These are phyloP conservation scores for Andrena dorsata DNA, from an alignment of 2,888 invertebrate genomes.

Conservation along the genomic window DNA sequence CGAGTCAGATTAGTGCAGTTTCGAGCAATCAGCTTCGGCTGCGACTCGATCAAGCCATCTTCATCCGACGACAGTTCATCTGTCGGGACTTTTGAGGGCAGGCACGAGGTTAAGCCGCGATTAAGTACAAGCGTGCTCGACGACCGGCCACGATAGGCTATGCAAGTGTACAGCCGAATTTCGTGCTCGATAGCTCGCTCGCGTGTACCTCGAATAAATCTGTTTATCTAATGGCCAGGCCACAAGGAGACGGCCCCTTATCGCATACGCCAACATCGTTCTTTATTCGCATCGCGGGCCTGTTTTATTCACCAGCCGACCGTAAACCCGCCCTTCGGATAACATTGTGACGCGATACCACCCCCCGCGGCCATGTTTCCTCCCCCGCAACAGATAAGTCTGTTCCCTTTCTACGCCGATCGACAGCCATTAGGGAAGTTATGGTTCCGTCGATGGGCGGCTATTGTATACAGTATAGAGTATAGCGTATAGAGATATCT, in stretches of 20 bases:
- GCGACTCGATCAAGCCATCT: slow-evolving; percentile 4
- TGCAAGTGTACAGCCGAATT: slow-evolving; percentile 51
- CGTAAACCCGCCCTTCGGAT: slow-evolving; percentile 69
- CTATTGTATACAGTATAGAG: slow-evolving; percentile 19
- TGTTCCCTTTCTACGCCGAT: slow-evolving; percentile 42
- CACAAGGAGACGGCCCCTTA: slow-evolving; percentile 41
- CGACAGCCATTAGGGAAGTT: slow-evolving; percentile 47
- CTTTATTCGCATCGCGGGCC: slow-evolving; percentile 47
- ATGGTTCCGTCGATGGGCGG: slow-evolving; percentile 26
- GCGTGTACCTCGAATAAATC: slow-evolving; percentile 61
- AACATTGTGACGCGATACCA: slow-evolving; percentile 59
- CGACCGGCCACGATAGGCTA: slow-evolving; percentile 32
- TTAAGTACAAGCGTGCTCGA: slow-evolving; percentile 36
- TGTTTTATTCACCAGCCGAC: slow-evolving; percentile 56
- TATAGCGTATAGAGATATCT: too few relatives aligned
- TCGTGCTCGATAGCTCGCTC: slow-evolving; percentile 54
- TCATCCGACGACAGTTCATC: slow-evolving; percentile 31
- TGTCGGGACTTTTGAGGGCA: slow-evolving; percentile 33
- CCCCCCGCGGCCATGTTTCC: slow-evolving; percentile 60
- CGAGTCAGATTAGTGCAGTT: neutral
- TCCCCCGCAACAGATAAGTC: slow-evolving; percentile 47
- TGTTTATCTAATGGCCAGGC: slow-evolving; percentile 59
- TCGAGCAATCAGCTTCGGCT: slow-evolving; percentile 20
- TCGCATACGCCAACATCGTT: slow-evolving; percentile 43
- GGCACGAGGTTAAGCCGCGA: slow-evolving; percentile 45